Evolutionary conservation across 2,797 vertebrate genomes (phyloP).

Genomic region (Coregonus sp.): DNA sequence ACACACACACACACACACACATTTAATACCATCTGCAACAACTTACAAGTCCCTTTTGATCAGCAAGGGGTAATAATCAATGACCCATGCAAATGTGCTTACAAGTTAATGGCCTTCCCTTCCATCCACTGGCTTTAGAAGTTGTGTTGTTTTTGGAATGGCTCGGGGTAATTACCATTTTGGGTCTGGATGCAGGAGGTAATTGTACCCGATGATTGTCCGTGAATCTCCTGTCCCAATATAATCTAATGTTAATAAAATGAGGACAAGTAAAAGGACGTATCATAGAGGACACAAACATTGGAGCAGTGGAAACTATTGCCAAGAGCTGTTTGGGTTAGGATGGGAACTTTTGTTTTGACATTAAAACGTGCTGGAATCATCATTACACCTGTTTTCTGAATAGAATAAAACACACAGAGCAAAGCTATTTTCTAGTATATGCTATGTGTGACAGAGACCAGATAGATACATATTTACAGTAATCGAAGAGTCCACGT

Average conservation of each 20-base stretch:
- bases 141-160: slow-evolving; percentile 57
- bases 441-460: no score
- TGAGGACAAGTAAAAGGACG: slow-evolving; percentile 56
- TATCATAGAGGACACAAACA: slow-evolving; percentile 51
- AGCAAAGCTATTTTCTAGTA: no score
- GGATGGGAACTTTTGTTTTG: not conserved
- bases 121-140: slow-evolving; percentile 58
- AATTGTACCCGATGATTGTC: slow-evolving; percentile 59
- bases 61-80: slow-evolving; percentile 61
- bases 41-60: slow-evolving; percentile 59
- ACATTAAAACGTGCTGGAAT: slow-evolving; percentile 5
- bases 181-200: slow-evolving; percentile 54
- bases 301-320: slow-evolving; percentile 39
- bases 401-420: no score
- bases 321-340: slow-evolving; percentile 36
- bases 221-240: slow-evolving; percentile 61
- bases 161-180: slow-evolving; percentile 63
- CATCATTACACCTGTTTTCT: no score
- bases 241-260: slow-evolving; percentile 72
- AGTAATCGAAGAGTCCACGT: not conserved
- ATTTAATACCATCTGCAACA: slow-evolving; percentile 55
- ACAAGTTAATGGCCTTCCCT: slow-evolving; percentile 63
- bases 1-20: slow-evolving; percentile 20
- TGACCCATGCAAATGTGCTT: slow-evolving; percentile 68
- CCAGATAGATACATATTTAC: not conserved